Evolutionary conservation across 2,888 invertebrate genomes (phyloP).

Genomic region (Leptinotarsa tumamoca): DNA sequence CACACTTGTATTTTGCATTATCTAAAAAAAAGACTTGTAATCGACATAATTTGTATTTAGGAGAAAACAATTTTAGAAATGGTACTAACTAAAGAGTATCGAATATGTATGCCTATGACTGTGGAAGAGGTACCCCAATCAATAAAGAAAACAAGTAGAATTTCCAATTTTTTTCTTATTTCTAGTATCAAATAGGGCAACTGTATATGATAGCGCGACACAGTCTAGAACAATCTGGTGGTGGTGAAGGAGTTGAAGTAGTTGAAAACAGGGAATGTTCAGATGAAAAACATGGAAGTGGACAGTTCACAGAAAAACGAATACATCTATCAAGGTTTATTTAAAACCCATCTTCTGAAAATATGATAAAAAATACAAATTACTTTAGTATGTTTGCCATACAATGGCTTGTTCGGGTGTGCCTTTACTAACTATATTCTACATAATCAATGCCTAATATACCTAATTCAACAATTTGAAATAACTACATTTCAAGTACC

Average conservation of each 20-base stretch:
- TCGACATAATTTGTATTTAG: background rate
- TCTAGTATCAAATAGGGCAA: constrained; percentile 90
- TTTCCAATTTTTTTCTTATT: constrained; percentile 45
- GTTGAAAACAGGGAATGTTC: constrained; percentile 84
- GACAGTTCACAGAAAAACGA: constrained; percentile 91
- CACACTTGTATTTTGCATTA: too few relatives aligned
- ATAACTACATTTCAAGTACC: too few relatives aligned
- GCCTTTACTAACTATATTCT: too few relatives aligned
- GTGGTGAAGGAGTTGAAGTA: constrained; percentile 93
- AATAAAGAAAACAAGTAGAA: constrained; percentile 26
- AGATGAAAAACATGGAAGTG: constrained; percentile 83
- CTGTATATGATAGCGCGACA: constrained; percentile 96
- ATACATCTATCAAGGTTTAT: constrained; percentile 87
- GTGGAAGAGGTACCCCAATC: constrained; percentile 83
- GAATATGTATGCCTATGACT: constrained; percentile 92
- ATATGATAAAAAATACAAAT: background rate
- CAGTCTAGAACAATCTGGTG: constrained; percentile 89
- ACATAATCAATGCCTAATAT: too few relatives aligned
- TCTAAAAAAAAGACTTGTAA: background rate
- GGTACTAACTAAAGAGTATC: constrained; percentile 89
- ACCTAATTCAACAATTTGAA: too few relatives aligned
- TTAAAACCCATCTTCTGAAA: constrained; percentile 5
- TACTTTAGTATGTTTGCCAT: too few relatives aligned
- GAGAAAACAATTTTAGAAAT: constrained; percentile 65
- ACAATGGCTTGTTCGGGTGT: too few relatives aligned